phyloP scores from a whole-genome alignment of 2,888 invertebrate species.

The Carabus problematicus region DNA sequence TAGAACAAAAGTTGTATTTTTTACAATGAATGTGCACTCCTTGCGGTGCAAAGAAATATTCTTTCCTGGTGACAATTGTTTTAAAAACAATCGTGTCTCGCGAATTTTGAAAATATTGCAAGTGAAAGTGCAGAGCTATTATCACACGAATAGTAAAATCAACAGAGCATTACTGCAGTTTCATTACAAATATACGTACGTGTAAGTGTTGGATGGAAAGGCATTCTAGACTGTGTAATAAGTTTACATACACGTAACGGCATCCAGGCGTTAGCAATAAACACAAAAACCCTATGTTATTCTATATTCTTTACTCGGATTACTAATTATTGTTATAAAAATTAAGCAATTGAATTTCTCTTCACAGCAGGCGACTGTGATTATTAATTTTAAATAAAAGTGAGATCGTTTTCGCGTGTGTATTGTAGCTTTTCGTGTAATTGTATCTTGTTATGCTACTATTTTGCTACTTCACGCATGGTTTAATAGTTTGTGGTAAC shows the following conservation, averaged over 20 bases:
- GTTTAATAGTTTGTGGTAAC: slow-evolving; percentile 1
- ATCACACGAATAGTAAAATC: slow-evolving; percentile 40
- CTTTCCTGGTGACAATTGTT: background rate
- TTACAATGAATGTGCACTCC: too few species aligned
- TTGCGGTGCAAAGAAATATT: too few species aligned
- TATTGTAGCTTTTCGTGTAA: too few species aligned
- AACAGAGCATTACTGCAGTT: slow-evolving; percentile 35
- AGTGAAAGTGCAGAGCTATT: slow-evolving; percentile 34
- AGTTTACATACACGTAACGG: background rate
- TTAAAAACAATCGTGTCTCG: slow-evolving; percentile 2
- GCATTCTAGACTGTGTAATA: background rate
- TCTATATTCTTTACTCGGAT: background rate
- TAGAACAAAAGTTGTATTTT: too few species aligned
- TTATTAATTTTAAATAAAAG: slow-evolving; percentile 7
- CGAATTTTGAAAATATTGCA: slow-evolving; percentile 21
- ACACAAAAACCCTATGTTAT: slow-evolving; percentile 4
- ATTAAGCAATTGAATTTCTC: background rate
- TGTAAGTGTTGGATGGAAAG: slow-evolving; percentile 24
- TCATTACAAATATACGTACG: slow-evolving; percentile 11
- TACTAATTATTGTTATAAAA: background rate
- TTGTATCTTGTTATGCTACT: too few species aligned
- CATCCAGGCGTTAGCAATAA: background rate
- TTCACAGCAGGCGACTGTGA: background rate
- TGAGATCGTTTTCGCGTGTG: too few species aligned
- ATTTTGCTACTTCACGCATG: slow-evolving; percentile 13